Conservation (phyloP, 2,113 vertebrate species). For the Labeo catla region DNA sequence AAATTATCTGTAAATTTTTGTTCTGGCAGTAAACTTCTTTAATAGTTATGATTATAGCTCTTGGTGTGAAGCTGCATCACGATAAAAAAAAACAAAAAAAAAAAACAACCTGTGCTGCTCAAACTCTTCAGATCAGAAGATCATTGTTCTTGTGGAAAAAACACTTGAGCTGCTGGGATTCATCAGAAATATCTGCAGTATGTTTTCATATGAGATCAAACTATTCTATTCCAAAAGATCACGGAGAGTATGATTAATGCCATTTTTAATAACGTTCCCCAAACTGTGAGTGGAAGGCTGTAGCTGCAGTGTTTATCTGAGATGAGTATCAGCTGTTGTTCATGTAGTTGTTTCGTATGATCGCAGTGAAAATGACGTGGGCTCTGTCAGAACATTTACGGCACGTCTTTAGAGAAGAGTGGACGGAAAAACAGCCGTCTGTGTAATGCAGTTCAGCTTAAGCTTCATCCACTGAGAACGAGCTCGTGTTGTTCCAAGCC, state of each 20-base stretch:
- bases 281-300: neutral
- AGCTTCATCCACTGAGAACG: conserved; percentile 62
- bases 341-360: neutral
- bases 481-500: conserved; percentile 53
- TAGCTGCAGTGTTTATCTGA: neutral
- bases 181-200: neutral
- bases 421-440: conserved; percentile 61
- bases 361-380: neutral
- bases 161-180: neutral
- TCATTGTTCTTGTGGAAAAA: neutral
- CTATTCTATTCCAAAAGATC: neutral
- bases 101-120: neutral
- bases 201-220: neutral
- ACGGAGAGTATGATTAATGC: neutral
- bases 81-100: no score
- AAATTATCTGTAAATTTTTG: no score
- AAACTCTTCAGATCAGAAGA: neutral
- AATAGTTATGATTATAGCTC: neutral
- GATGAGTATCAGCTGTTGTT: neutral
- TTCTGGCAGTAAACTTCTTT: no score
- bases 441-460: conserved; percentile 70
- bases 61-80: neutral
- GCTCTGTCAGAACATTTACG: neutral
- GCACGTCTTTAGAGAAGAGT: neutral
- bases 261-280: neutral